phyloP scores from a whole-genome alignment of 2,113 vertebrate species.

The Agapornis roseicollis region DNA sequence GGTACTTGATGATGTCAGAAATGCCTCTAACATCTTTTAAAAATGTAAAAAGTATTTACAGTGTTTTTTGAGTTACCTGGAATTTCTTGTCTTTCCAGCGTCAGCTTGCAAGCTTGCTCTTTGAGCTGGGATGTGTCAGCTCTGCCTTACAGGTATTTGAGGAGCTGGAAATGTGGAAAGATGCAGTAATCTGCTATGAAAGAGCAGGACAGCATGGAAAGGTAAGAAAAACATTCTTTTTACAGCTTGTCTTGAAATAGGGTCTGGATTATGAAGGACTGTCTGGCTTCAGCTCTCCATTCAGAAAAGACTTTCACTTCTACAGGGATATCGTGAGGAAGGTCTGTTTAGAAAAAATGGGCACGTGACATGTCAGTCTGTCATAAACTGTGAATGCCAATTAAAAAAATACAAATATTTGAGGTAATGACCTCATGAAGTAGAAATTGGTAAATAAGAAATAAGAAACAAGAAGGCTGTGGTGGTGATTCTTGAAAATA shows the following conservation, averaged over 20 bases:
- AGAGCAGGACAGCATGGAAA: conserved; percentile 92
- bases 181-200: conserved; percentile 92
- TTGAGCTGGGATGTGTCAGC: conserved; percentile 88
- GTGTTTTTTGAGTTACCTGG: neutral
- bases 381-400: neutral
- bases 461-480: neutral
- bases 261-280: neutral
- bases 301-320: neutral
- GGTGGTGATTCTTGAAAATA: neutral
- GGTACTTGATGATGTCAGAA: neutral
- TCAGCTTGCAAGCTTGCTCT: conserved; percentile 88
- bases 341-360: neutral
- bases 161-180: conserved; percentile 95
- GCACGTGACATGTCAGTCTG: neutral
- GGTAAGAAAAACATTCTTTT: conserved; percentile 68
- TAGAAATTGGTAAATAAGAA: neutral
- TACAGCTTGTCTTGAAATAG: neutral
- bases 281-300: neutral
- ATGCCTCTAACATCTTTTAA: neutral
- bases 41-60: neutral
- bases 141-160: conserved; percentile 92
- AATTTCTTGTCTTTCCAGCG: conserved; percentile 76
- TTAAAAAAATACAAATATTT: neutral
- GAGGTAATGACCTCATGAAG: neutral
- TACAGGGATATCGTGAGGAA: neutral